Evolutionary conservation across 1,140 invertebrate species (phyloP).

Genomic region (Riptortus pedestris): DNA sequence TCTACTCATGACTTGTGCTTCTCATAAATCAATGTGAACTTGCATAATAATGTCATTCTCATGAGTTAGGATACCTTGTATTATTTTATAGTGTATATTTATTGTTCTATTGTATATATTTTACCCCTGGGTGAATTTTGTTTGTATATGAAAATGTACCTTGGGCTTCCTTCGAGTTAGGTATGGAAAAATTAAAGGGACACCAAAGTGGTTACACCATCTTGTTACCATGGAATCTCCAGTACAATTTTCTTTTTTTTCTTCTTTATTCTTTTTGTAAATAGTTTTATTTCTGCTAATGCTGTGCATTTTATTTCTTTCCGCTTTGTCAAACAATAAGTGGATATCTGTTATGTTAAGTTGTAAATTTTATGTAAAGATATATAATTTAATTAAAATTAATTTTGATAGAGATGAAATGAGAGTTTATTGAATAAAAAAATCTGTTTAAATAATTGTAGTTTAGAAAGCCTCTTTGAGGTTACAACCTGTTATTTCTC

Average conservation of each 20-base stretch:
- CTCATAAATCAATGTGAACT: too few relatives aligned
- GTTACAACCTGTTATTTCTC: neutral
- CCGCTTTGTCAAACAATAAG: constrained; percentile 3
- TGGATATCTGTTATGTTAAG: constrained; percentile 4
- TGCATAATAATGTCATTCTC: too few relatives aligned
- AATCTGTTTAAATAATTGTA: neutral
- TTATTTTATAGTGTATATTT: too few relatives aligned
- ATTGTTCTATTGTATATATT: too few relatives aligned
- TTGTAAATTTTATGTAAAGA: constrained; percentile 1
- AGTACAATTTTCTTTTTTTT: constrained; percentile 14
- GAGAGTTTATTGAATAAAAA: neutral
- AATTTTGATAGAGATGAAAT: neutral
- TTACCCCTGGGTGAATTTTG: too few relatives aligned
- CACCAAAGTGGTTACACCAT: constrained; percentile 17
- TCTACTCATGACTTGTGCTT: too few relatives aligned
- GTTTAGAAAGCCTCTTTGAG: neutral
- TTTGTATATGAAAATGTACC: neutral
- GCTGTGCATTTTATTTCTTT: constrained; percentile 3
- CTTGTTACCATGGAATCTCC: constrained; percentile 17
- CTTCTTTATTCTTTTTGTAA: neutral
- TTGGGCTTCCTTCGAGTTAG: neutral
- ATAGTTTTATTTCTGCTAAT: neutral
- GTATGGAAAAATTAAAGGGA: neutral
- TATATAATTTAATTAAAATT: constrained; percentile 7
- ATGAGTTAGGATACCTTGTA: too few relatives aligned